Percentiles rank a stretch among this genome's conserved stretches.
Evolutionary conservation across 1,140 invertebrate species (phyloP).

Genomic region (Homarus americanus): DNA sequence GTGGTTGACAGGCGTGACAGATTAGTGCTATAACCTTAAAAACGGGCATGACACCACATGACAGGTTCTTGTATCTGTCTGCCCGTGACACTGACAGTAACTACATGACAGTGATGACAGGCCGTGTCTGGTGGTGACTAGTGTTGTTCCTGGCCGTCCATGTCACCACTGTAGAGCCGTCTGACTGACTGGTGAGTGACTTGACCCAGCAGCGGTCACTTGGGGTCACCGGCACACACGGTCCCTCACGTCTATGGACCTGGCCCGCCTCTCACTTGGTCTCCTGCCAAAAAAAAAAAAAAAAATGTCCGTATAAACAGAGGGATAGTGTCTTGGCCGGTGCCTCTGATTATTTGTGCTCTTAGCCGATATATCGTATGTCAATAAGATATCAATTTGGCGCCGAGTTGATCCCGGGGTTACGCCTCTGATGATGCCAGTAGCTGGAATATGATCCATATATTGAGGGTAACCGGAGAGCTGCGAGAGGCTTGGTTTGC

Average conservation of each 20-base stretch:
- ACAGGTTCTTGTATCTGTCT: no score
- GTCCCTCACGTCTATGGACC: conserved; percentile 6
- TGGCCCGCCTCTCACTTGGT: conserved; percentile 7
- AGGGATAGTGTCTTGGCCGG: conserved; percentile 8
- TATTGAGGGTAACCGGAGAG: conserved; percentile 60
- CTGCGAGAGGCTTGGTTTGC: conserved; percentile 20
- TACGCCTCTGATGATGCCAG: conserved; percentile 43
- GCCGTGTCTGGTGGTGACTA: background rate
- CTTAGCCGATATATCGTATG: conserved; percentile 49
- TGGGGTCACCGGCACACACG: conserved; percentile 4
- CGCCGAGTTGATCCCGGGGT: conserved; percentile 20
- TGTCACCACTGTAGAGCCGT: background rate
- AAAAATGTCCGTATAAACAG: conserved; percentile 59
- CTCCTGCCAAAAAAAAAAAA: conserved; percentile 52
- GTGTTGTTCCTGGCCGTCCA: background rate
- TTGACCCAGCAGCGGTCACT: background rate
- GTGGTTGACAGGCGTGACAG: no score
- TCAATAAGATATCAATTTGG: conserved; percentile 45
- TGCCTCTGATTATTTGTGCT: conserved; percentile 27
- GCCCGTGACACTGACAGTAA: no score
- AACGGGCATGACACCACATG: no score
- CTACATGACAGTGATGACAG: background rate
- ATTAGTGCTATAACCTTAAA: no score
- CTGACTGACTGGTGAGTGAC: background rate
- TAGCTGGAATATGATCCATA: conserved; percentile 48